phyloP scores from a whole-genome alignment of 1,140 invertebrate species.

The Nymphalis io region DNA sequence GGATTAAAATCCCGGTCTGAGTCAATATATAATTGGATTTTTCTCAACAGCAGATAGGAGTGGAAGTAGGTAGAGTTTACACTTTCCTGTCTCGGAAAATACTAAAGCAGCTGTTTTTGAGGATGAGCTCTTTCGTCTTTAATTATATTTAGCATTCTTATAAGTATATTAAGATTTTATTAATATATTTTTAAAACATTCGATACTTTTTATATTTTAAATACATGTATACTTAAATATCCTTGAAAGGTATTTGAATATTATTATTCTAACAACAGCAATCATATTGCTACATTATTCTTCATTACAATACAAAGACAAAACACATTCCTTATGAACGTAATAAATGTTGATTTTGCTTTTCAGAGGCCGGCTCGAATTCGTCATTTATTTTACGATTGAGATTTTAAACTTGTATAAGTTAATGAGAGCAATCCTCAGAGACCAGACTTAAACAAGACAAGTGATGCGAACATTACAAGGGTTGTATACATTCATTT shows the following conservation, averaged over 20 bases:
- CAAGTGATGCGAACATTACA: conserved; percentile 14
- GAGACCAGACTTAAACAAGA: neutral
- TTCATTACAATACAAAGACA: neutral
- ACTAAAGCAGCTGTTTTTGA: too few relatives aligned
- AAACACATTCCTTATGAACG: neutral
- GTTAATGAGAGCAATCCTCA: conserved; percentile 25
- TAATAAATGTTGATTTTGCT: conserved; percentile 6
- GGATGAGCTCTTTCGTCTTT: too few relatives aligned
- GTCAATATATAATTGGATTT: too few relatives aligned
- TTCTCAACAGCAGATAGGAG: too few relatives aligned
- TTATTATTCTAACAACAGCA: neutral
- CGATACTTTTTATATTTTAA: too few relatives aligned
- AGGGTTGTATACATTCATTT: conserved; percentile 5
- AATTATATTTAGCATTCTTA: too few relatives aligned
- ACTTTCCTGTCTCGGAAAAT: too few relatives aligned
- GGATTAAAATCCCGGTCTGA: too few relatives aligned
- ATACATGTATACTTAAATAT: neutral
- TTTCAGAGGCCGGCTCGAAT: conserved; percentile 17
- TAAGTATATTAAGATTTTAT: too few relatives aligned
- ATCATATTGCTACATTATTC: neutral
- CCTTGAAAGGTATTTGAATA: neutral
- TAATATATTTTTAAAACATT: too few relatives aligned
- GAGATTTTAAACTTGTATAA: conserved; percentile 36
- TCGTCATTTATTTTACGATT: conserved; percentile 13
- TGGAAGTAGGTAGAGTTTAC: too few relatives aligned